Conservation (phyloP, 2,797 vertebrate genomes). For the Adrianichthys oophorus region DNA sequence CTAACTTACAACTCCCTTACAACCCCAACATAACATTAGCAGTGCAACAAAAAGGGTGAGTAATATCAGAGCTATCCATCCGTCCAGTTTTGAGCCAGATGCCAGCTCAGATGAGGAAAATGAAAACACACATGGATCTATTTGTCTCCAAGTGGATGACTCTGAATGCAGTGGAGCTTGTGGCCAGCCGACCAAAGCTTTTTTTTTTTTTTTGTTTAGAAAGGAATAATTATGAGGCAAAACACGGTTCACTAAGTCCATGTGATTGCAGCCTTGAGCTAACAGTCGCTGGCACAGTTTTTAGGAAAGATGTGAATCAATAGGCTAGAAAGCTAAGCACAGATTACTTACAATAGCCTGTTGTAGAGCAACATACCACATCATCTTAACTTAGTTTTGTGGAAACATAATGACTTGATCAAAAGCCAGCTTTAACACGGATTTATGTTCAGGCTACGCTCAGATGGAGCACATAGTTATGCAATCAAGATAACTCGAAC, state of each 20-base stretch:
- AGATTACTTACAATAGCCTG: conserved; percentile 45
- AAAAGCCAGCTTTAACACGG: conserved; percentile 34
- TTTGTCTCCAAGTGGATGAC: too few relatives aligned
- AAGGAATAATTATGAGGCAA: conserved; percentile 31
- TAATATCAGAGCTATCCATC: too few relatives aligned
- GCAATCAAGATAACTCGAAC: conserved; percentile 3
- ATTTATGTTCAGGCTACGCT: conserved; percentile 9
- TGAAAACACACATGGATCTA: too few relatives aligned
- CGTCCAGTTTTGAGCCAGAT: too few relatives aligned
- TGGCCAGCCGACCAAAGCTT: too few relatives aligned
- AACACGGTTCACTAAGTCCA: conserved; percentile 32
- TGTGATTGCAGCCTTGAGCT: conserved; percentile 31
- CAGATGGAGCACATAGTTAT: background rate
- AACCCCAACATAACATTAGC: too few relatives aligned
- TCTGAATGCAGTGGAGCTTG: too few relatives aligned
- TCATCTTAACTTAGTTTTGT: conserved; percentile 43
- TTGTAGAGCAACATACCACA: conserved; percentile 42
- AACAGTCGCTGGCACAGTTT: conserved; percentile 28
- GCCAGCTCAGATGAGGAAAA: too few relatives aligned
- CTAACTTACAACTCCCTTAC: too few relatives aligned
- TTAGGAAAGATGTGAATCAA: conserved; percentile 54
- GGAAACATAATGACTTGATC: conserved; percentile 29
- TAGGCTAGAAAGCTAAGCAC: conserved; percentile 50
- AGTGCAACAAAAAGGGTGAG: too few relatives aligned
- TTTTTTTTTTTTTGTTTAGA: background rate